Conservation (phyloP, 2,113 vertebrate genomes). For the Malurus melanocephalus region DNA sequence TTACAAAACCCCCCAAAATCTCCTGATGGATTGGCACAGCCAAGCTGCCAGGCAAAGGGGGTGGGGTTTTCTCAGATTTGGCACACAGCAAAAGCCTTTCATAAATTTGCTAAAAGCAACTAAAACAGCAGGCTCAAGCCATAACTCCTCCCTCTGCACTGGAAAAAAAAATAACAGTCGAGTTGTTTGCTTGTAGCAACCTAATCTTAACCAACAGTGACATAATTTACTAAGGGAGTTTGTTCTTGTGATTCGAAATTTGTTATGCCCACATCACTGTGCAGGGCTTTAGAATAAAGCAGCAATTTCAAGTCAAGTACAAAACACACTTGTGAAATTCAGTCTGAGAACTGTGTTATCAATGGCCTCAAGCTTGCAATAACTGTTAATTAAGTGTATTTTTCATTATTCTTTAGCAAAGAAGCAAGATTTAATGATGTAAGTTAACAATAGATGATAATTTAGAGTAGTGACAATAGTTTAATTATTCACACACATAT, state of each 20-base stretch:
- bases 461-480: slow-evolving; percentile 81
- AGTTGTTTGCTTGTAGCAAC: slow-evolving; percentile 65
- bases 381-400: slow-evolving; percentile 83
- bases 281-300: slow-evolving; percentile 46
- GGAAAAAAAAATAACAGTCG: slow-evolving; percentile 25
- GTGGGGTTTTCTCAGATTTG: neutral
- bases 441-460: slow-evolving; percentile 83
- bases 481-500: slow-evolving; percentile 80
- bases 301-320: slow-evolving; percentile 57
- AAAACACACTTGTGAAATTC: slow-evolving; percentile 75
- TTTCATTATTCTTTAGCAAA: slow-evolving; percentile 82
- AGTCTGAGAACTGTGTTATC: slow-evolving; percentile 74
- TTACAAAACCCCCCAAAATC: slow-evolving; percentile 22
- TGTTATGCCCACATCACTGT: slow-evolving; percentile 25
- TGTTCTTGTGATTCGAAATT: slow-evolving; percentile 36
- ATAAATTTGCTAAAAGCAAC: slow-evolving; percentile 47
- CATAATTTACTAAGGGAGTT: slow-evolving; percentile 43
- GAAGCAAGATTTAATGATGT: slow-evolving; percentile 80
- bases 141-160: slow-evolving; percentile 15
- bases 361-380: slow-evolving; percentile 76
- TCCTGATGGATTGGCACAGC: neutral
- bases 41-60: neutral
- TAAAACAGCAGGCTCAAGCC: slow-evolving; percentile 33
- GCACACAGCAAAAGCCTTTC: neutral
- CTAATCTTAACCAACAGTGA: slow-evolving; percentile 76